Percentiles rank a stretch among this genome's conserved stretches.
Conservation (phyloP, 2,888 invertebrate species). For the Apodemia mormo region DNA sequence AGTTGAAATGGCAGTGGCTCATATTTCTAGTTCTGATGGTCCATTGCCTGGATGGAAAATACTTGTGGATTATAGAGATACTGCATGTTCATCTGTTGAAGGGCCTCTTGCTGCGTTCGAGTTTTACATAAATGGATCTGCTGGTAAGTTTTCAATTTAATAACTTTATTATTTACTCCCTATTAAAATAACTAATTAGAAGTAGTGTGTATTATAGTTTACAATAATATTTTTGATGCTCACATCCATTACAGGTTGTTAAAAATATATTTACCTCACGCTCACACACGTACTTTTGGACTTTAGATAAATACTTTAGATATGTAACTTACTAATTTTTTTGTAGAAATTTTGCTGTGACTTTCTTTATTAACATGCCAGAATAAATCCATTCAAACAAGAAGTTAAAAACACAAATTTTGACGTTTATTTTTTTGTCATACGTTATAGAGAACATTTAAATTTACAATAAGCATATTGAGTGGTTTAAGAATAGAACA, state of each 20-base stretch:
- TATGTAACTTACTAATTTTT: too few relatives aligned
- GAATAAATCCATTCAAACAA: too few relatives aligned
- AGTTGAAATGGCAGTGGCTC: constrained; percentile 85
- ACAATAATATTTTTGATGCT: neutral
- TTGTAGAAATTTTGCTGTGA: too few relatives aligned
- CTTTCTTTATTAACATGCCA: too few relatives aligned
- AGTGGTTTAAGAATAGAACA: too few relatives aligned
- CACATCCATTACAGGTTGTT: neutral
- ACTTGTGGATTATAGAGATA: constrained; percentile 86
- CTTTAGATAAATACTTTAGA: too few relatives aligned
- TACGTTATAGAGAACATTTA: too few relatives aligned
- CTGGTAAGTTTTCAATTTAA: constrained; percentile 74
- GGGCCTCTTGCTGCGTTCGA: constrained; percentile 91
- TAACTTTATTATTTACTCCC: neutral
- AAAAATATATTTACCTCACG: neutral
- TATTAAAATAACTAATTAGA: neutral
- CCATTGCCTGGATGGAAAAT: constrained; percentile 86
- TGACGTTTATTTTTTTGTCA: too few relatives aligned
- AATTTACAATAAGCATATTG: too few relatives aligned
- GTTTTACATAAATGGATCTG: constrained; percentile 84
- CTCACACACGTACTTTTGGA: too few relatives aligned
- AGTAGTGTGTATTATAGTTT: neutral
- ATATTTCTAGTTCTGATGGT: constrained; percentile 82
- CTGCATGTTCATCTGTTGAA: constrained; percentile 88
- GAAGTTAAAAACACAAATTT: too few relatives aligned